A percentile compares a stretch with the other conserved stretches of the same genome.
phyloP scores from a whole-genome alignment of 1,140 invertebrate genomes.

The Drosophila kepulauana region DNA sequence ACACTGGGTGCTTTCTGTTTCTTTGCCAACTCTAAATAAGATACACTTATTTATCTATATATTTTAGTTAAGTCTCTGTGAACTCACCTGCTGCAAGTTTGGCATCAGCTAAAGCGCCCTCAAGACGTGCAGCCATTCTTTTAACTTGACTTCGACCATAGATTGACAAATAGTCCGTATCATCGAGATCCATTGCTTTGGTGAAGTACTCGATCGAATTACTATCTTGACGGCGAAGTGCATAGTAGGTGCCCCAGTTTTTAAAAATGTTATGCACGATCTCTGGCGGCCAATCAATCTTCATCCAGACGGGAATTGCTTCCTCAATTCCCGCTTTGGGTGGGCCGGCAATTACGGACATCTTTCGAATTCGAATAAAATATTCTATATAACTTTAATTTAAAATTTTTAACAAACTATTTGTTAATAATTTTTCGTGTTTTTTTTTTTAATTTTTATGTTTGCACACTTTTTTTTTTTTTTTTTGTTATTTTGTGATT shows the following conservation, averaged over 20 bases:
- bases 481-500: too few relatives aligned
- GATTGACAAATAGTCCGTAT: conserved; percentile 47
- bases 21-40: neutral
- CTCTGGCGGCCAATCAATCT: conserved; percentile 64
- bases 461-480: too few relatives aligned
- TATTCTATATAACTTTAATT: neutral
- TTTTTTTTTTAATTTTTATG: too few relatives aligned
- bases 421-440: too few relatives aligned
- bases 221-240: conserved; percentile 48
- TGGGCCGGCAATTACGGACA: conserved; percentile 39
- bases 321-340: conserved; percentile 15
- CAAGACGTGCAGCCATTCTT: conserved; percentile 53
- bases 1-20: neutral
- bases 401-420: too few relatives aligned
- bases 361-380: neutral
- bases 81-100: conserved; percentile 52
- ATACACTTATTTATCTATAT: neutral
- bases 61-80: neutral
- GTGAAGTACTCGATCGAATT: conserved; percentile 63
- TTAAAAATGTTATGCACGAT: conserved; percentile 57
- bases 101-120: conserved; percentile 56
- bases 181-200: conserved; percentile 56
- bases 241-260: conserved; percentile 70
- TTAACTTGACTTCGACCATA: conserved; percentile 64
- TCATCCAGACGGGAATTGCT: conserved; percentile 45